These are phyloP conservation scores for Patella caerulea DNA, from an alignment of 2,888 invertebrate genomes.

Conservation along the genomic window DNA sequence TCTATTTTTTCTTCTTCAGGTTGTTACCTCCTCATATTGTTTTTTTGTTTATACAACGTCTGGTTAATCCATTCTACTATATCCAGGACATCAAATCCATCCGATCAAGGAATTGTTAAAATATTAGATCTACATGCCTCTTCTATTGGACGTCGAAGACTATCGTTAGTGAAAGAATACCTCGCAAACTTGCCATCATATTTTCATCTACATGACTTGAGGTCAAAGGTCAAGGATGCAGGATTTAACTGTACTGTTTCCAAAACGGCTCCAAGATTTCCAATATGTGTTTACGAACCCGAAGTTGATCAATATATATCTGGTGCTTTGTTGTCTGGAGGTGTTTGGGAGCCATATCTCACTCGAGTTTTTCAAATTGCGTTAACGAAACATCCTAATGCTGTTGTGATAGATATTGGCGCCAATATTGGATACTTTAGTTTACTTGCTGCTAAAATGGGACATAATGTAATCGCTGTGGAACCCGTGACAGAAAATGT, in stretches of 20 bases:
- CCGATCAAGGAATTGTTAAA: neutral
- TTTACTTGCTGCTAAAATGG: slow-evolving; percentile 59
- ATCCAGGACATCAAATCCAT: neutral
- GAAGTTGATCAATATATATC: slow-evolving; percentile 58
- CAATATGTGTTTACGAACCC: slow-evolving; percentile 55
- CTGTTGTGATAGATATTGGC: slow-evolving; percentile 63
- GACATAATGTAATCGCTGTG: slow-evolving; percentile 62
- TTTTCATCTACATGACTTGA: slow-evolving; percentile 29
- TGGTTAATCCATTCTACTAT: neutral
- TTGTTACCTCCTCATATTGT: neutral
- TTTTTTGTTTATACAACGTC: neutral
- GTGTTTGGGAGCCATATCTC: slow-evolving; percentile 64
- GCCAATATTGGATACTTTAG: slow-evolving; percentile 60
- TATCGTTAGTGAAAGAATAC: slow-evolving; percentile 22
- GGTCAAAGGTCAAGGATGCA: slow-evolving; percentile 8
- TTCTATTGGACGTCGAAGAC: slow-evolving; percentile 9
- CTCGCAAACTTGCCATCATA: slow-evolving; percentile 21
- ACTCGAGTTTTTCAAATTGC: slow-evolving; percentile 51
- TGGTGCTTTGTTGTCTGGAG: slow-evolving; percentile 46
- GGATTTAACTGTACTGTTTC: slow-evolving; percentile 45
- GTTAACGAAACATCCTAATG: slow-evolving; percentile 41
- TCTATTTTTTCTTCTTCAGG: neutral
- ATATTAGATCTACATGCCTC: neutral
- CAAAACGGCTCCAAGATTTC: slow-evolving; percentile 45
- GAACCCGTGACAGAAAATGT: slow-evolving; percentile 58